These are phyloP conservation scores for Pycnonotus jocosus DNA, from an alignment of 2,113 vertebrate genomes.

Conservation along the genomic window DNA sequence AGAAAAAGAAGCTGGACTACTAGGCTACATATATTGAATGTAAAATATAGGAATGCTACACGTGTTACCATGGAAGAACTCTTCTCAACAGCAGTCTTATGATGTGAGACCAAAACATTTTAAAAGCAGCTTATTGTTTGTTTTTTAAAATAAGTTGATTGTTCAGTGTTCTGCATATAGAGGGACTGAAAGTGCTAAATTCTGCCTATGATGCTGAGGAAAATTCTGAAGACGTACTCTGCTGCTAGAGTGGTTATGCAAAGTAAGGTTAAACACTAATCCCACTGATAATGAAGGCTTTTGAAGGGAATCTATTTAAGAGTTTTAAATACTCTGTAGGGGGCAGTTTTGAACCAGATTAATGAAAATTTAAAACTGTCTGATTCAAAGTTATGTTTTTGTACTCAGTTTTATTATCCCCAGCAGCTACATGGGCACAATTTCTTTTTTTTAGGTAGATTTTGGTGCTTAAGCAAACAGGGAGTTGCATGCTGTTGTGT, in stretches of 20 bases:
- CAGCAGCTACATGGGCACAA: neutral
- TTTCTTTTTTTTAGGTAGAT: neutral
- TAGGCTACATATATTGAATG: neutral
- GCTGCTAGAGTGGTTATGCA: neutral
- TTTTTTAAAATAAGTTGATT: neutral
- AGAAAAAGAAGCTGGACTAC: neutral
- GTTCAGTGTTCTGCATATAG: neutral
- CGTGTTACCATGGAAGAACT: neutral
- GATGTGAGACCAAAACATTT: neutral
- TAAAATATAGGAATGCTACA: neutral
- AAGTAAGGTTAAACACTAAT: neutral
- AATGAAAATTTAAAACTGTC: neutral
- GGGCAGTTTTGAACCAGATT: constrained; percentile 39
- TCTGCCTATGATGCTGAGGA: neutral
- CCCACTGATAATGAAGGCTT: neutral
- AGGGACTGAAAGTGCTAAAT: neutral
- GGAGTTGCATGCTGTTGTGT: neutral
- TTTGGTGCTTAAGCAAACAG: neutral
- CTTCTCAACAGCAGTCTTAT: neutral
- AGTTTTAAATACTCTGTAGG: constrained; percentile 34
- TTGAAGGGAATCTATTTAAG: neutral
- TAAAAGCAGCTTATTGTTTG: neutral
- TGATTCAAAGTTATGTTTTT: neutral
- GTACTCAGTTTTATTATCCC: neutral
- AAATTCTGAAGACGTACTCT: neutral